Conservation (phyloP, 2,797 vertebrate species). For the Myoxocephalus aenaeus region DNA sequence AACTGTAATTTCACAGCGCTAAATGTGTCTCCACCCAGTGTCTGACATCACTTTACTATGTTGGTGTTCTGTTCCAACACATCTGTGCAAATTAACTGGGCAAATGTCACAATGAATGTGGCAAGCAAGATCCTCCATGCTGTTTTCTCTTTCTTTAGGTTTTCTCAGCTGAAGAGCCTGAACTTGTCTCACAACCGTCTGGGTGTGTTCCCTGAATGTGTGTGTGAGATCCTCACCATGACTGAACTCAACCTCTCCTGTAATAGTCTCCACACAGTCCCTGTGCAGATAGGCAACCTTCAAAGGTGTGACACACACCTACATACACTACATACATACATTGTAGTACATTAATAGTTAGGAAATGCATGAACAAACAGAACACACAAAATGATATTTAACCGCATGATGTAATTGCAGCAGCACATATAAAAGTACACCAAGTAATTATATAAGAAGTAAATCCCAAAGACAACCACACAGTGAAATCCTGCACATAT, state of each 20-base stretch:
- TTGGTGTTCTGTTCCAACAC: not conserved
- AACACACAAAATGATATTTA: not conserved
- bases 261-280: constrained; percentile 89
- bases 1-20: not conserved
- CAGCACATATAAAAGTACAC: not conserved
- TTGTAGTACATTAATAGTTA: not conserved
- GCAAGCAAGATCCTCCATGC: not conserved
- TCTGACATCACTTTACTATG: no score
- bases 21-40: no score
- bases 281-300: constrained; percentile 88
- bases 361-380: not conserved
- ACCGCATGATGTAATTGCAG: not conserved
- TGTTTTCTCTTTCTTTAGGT: constrained; percentile 79
- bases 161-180: constrained; percentile 95
- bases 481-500: not conserved
- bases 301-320: constrained; percentile 83
- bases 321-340: not conserved
- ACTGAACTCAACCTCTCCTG: constrained; percentile 95
- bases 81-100: not conserved
- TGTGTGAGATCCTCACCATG: constrained; percentile 92
- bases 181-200: constrained; percentile 97
- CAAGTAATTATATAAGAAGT: not conserved
- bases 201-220: constrained; percentile 90
- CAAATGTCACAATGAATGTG: not conserved
- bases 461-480: not conserved